phyloP scores from a whole-genome alignment of 2,888 invertebrate species.

The Cantharis rufa region DNA sequence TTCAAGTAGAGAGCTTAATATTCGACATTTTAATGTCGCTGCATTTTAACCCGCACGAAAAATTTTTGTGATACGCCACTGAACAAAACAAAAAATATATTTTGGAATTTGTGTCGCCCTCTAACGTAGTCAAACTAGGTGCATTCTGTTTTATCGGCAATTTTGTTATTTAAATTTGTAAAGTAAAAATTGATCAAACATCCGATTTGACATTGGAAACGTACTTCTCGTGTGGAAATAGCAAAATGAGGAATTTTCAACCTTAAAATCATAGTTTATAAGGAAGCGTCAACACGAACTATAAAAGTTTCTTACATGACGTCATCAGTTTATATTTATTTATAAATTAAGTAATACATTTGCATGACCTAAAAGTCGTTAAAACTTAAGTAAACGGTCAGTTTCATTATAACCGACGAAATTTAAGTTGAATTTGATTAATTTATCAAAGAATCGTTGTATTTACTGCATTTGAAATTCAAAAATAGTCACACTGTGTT shows the following conservation, averaged over 20 bases:
- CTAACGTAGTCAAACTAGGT: neutral
- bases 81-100: neutral
- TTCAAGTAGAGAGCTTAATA: no score
- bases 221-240: neutral
- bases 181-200: neutral
- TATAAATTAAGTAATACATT: neutral
- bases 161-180: neutral
- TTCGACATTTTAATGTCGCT: no score
- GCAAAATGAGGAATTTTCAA: neutral
- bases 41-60: no score
- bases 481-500: neutral
- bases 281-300: neutral
- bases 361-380: neutral
- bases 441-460: neutral
- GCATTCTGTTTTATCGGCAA: neutral
- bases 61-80: no score
- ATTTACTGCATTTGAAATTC: neutral
- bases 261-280: neutral
- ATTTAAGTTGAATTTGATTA: neutral
- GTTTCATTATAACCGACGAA: neutral
- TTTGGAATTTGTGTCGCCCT: neutral
- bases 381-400: neutral
- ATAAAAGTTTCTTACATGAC: slow-evolving; percentile 14
- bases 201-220: neutral
- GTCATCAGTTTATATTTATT: slow-evolving; percentile 21